Evolutionary conservation across 2,888 invertebrate species (phyloP).

Genomic region (Phania funesta): DNA sequence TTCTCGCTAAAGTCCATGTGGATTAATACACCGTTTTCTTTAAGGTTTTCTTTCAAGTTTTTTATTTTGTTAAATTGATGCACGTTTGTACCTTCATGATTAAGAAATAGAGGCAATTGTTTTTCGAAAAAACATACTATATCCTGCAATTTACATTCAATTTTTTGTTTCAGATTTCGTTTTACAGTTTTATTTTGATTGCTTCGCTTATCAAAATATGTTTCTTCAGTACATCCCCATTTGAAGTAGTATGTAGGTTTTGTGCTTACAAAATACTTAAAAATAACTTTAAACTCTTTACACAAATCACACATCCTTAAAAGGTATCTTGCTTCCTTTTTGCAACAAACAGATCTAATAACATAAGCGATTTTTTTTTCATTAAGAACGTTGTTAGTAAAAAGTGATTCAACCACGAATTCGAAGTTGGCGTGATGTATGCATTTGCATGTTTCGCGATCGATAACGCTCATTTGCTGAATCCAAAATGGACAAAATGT

Average conservation of each 20-base stretch:
- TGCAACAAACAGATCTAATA: slow-evolving; percentile 26
- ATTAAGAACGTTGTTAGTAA: slow-evolving; percentile 26
- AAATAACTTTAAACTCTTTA: no score
- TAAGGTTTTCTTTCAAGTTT: slow-evolving; percentile 8
- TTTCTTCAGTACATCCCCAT: slow-evolving; percentile 12
- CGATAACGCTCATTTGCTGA: slow-evolving; percentile 11
- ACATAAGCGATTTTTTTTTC: slow-evolving; percentile 15
- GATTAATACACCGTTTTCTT: slow-evolving; percentile 21
- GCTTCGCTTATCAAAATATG: slow-evolving; percentile 16
- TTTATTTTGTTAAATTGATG: slow-evolving; percentile 16
- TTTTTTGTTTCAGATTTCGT: no score
- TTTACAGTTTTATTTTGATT: slow-evolving; percentile 33
- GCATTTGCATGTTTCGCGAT: slow-evolving; percentile 23
- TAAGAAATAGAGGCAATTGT: slow-evolving; percentile 5
- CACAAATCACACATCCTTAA: no score
- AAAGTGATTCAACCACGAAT: slow-evolving; percentile 11
- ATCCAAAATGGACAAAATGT: slow-evolving; percentile 22
- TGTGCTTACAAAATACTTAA: no score
- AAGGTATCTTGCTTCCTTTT: no score
- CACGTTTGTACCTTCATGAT: slow-evolving; percentile 7
- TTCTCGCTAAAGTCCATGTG: slow-evolving; percentile 34
- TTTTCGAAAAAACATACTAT: slow-evolving; percentile 13
- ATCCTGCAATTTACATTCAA: slow-evolving; percentile 19
- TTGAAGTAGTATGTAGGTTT: slow-evolving; percentile 1
- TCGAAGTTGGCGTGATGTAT: slow-evolving; percentile 16